Conservation (phyloP, 2,113 vertebrate genomes). For the Centrocercus urophasianus region DNA sequence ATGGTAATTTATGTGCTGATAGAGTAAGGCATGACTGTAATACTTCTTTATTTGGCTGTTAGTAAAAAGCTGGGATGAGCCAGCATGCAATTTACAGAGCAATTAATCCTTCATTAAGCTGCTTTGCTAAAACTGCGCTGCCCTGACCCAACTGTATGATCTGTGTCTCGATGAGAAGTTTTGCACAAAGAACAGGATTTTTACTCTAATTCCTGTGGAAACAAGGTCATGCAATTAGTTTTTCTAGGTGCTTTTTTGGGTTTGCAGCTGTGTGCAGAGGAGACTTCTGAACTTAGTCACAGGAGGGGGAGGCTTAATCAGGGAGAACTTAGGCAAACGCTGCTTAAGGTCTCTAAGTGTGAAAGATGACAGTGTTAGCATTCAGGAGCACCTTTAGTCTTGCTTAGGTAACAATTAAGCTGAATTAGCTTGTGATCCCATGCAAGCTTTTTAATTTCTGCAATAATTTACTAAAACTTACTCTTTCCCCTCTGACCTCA, state of each 20-base stretch:
- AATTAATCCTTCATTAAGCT: slow-evolving; percentile 70
- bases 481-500: background rate
- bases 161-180: slow-evolving; percentile 52
- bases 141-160: slow-evolving; percentile 55
- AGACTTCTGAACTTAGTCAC: background rate
- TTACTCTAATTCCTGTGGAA: slow-evolving; percentile 61
- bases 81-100: slow-evolving; percentile 17
- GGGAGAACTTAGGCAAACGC: background rate
- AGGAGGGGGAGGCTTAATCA: slow-evolving; percentile 41
- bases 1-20: slow-evolving; percentile 62
- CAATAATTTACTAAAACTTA: background rate
- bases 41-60: background rate
- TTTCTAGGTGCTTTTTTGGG: slow-evolving; percentile 12
- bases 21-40: background rate
- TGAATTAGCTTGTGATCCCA: background rate
- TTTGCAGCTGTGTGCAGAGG: background rate
- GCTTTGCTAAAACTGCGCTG: slow-evolving; percentile 1
- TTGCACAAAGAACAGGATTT: slow-evolving; percentile 48
- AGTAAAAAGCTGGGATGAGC: slow-evolving; percentile 9
- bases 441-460: background rate
- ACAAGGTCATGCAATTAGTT: slow-evolving; percentile 58
- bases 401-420: background rate
- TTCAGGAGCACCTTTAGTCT: background rate
- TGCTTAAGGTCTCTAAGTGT: background rate
- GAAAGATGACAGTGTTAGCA: background rate